phyloP scores from a whole-genome alignment of 2,113 vertebrate species.

The Labrus mixtus region DNA sequence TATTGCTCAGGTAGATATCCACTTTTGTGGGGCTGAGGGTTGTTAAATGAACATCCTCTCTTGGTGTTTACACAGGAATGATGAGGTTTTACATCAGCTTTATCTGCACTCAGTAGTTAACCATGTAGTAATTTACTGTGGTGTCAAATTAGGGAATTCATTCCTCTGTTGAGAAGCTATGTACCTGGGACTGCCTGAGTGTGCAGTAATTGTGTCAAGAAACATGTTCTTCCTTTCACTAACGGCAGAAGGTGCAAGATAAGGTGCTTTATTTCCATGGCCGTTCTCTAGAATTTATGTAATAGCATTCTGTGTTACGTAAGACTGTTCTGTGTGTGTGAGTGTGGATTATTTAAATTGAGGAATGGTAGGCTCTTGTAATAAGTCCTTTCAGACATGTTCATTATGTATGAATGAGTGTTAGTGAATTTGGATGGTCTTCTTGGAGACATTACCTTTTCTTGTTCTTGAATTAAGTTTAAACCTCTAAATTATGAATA shows the following conservation, averaged over 20 bases:
- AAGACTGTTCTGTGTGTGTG: not conserved
- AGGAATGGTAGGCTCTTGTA: not conserved
- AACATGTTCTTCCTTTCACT: not conserved
- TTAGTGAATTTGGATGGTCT: too few relatives aligned
- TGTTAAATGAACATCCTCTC: slow-evolving; percentile 34
- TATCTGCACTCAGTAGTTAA: slow-evolving; percentile 38
- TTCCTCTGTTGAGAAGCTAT: slow-evolving; percentile 13
- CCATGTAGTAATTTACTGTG: slow-evolving; percentile 36
- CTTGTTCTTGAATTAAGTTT: not conserved
- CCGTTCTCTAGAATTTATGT: slow-evolving; percentile 1
- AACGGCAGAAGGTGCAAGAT: not conserved
- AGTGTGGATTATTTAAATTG: not conserved
- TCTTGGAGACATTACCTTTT: not conserved
- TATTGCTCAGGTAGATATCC: slow-evolving; percentile 12
- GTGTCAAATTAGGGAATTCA: slow-evolving; percentile 16
- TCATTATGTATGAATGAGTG: not conserved
- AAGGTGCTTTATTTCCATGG: not conserved
- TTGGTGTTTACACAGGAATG: slow-evolving; percentile 22
- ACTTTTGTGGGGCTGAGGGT: slow-evolving; percentile 10
- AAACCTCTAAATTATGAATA: not conserved
- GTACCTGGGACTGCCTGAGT: slow-evolving; percentile 10
- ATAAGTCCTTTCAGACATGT: not conserved
- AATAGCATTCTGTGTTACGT: not conserved
- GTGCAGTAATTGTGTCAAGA: slow-evolving; percentile 14
- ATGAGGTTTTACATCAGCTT: slow-evolving; percentile 34